phyloP scores from a whole-genome alignment of 2,888 invertebrate species.

The Melipona bicolor region DNA sequence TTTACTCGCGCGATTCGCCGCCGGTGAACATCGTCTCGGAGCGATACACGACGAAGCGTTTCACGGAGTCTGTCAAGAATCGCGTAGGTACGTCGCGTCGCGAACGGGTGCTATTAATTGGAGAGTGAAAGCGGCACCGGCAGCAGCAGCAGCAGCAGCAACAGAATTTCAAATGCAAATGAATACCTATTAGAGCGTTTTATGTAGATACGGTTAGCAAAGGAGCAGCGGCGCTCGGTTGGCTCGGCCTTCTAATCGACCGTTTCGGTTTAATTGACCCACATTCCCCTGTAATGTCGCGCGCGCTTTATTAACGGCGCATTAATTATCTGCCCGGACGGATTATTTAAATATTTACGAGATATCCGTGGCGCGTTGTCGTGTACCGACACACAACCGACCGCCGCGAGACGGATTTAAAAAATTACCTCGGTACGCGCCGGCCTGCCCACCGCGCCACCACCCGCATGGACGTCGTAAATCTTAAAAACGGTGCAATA shows the following conservation, averaged over 20 bases:
- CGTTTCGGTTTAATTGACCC: conserved; percentile 55
- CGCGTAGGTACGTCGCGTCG: not conserved
- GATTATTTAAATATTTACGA: conserved; percentile 68
- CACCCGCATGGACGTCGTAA: conserved; percentile 57
- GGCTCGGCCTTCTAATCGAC: conserved; percentile 18
- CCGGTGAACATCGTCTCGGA: too few species aligned
- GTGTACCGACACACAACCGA: conserved; percentile 37
- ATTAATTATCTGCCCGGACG: conserved; percentile 61
- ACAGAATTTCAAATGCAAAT: conserved; percentile 47
- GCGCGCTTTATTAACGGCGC: conserved; percentile 56
- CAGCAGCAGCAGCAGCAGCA: not conserved
- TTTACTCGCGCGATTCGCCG: not conserved
- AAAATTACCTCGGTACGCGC: conserved; percentile 59
- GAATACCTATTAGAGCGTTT: conserved; percentile 35
- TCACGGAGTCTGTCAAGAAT: not conserved
- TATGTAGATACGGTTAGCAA: conserved; percentile 12
- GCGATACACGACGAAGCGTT: not conserved
- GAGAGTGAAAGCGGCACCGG: conserved; percentile 28
- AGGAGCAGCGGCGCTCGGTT: not conserved
- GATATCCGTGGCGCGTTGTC: conserved; percentile 16
- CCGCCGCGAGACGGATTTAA: conserved; percentile 58
- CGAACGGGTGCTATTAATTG: conserved; percentile 12
- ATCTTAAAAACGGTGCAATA: conserved; percentile 70
- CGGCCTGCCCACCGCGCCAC: conserved; percentile 34
- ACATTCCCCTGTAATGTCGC: conserved; percentile 15